These are phyloP conservation scores for Riptortus pedestris DNA, from an alignment of 1,140 invertebrate genomes.

Conservation along the genomic window DNA sequence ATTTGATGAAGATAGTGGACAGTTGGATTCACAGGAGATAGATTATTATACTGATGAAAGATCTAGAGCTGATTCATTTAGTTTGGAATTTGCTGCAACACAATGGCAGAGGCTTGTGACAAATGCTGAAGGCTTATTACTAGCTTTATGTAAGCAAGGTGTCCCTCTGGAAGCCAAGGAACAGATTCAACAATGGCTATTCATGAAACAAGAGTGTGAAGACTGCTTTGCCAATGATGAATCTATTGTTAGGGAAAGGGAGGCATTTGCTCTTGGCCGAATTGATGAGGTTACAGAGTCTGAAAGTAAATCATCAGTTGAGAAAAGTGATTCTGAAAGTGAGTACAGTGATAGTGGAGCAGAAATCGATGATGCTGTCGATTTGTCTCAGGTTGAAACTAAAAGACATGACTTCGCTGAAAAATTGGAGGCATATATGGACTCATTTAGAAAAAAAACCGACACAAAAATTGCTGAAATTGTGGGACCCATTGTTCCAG, in stretches of 20 bases:
- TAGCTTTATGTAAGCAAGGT: constrained; percentile 50
- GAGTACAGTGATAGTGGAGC: constrained; percentile 38
- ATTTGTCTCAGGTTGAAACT: constrained; percentile 48
- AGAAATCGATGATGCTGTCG: constrained; percentile 42
- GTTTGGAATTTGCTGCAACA: constrained; percentile 66
- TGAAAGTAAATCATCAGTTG: constrained; percentile 40
- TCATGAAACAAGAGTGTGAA: constrained; percentile 72
- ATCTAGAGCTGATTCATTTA: constrained; percentile 42
- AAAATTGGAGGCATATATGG: constrained; percentile 57
- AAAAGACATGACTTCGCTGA: constrained; percentile 56
- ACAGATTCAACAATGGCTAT: constrained; percentile 75
- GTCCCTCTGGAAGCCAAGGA: constrained; percentile 56
- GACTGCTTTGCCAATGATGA: constrained; percentile 55
- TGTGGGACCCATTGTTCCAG: background rate
- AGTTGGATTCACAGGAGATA: constrained; percentile 6
- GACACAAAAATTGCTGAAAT: constrained; percentile 46
- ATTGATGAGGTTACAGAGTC: constrained; percentile 51
- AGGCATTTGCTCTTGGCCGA: constrained; percentile 47
- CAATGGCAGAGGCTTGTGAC: constrained; percentile 71
- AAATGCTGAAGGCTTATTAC: constrained; percentile 71
- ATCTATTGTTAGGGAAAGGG: constrained; percentile 39
- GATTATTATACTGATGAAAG: constrained; percentile 7
- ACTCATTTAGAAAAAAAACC: constrained; percentile 56
- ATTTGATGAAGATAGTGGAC: background rate
- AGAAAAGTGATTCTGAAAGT: constrained; percentile 32